Evolutionary conservation across 2,888 invertebrate genomes (phyloP).

Genomic region (Sinhomidia bicolor): DNA sequence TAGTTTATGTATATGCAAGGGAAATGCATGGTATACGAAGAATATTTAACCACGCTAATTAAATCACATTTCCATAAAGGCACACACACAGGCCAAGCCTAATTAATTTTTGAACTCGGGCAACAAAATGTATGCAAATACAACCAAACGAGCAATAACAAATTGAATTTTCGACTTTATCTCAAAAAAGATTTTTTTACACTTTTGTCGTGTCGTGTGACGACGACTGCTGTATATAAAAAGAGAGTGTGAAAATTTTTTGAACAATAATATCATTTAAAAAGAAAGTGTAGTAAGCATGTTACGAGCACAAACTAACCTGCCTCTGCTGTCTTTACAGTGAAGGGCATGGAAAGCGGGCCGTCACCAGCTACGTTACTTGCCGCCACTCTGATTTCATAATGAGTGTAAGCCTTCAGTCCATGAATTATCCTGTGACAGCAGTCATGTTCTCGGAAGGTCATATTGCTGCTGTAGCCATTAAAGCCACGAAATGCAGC

Average conservation of each 20-base stretch:
- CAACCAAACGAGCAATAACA: constrained; percentile 52
- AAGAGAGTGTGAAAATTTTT: neutral
- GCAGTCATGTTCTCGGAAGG: constrained; percentile 73
- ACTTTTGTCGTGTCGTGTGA: no score
- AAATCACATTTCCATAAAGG: constrained; percentile 52
- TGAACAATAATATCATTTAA: neutral
- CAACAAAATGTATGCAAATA: constrained; percentile 50
- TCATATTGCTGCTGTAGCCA: constrained; percentile 59
- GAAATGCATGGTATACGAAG: neutral
- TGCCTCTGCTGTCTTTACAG: constrained; percentile 76
- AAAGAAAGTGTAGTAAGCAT: neutral
- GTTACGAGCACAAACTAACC: constrained; percentile 58
- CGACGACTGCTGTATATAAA: no score
- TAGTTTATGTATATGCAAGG: neutral
- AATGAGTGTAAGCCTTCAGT: constrained; percentile 77
- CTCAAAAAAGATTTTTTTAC: no score
- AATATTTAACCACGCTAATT: constrained; percentile 45
- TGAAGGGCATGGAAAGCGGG: constrained; percentile 73
- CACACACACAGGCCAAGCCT: no score
- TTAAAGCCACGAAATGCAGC: constrained; percentile 58
- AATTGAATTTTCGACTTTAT: constrained; percentile 44
- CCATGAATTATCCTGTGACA: constrained; percentile 77
- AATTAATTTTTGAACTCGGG: constrained; percentile 62
- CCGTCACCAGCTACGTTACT: constrained; percentile 78
- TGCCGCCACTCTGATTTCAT: constrained; percentile 77